phyloP scores from a whole-genome alignment of 2,888 invertebrate genomes.

The Ctena decussata region DNA sequence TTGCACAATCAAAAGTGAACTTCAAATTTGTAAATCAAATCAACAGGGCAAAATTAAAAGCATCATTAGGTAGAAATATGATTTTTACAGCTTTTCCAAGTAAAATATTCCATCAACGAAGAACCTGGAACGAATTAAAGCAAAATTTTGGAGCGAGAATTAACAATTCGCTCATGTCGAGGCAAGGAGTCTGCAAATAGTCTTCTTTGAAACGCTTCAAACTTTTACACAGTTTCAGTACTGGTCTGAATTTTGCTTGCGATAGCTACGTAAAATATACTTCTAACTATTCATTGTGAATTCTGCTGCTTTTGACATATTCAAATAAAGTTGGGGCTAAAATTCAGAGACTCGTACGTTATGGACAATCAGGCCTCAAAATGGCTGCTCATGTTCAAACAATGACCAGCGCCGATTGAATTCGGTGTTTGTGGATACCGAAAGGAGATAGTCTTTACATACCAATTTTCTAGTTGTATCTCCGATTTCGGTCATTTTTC shows the following conservation, averaged over 20 bases:
- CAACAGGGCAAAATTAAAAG: not conserved
- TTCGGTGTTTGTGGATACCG: not conserved
- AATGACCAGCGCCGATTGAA: not conserved
- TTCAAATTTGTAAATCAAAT: too few species aligned
- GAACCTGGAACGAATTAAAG: not conserved
- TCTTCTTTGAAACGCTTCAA: not conserved
- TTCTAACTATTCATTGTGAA: not conserved
- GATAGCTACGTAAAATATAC: not conserved
- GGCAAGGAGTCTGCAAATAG: not conserved
- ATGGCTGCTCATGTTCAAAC: constrained; percentile 4
- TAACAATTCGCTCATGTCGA: not conserved
- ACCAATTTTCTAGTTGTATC: constrained; percentile 51
- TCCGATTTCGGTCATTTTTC: not conserved
- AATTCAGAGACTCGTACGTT: not conserved
- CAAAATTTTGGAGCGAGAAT: not conserved
- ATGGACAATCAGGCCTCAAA: not conserved
- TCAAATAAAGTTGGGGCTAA: not conserved
- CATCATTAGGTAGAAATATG: not conserved
- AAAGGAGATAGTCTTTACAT: constrained; percentile 42
- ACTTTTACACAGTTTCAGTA: not conserved
- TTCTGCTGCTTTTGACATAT: not conserved
- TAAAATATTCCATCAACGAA: too few species aligned
- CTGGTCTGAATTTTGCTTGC: not conserved
- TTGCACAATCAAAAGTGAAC: too few species aligned
- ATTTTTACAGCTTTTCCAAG: not conserved